Conservation (phyloP, 2,888 invertebrate species). For the Tetrapedia diversipes region DNA sequence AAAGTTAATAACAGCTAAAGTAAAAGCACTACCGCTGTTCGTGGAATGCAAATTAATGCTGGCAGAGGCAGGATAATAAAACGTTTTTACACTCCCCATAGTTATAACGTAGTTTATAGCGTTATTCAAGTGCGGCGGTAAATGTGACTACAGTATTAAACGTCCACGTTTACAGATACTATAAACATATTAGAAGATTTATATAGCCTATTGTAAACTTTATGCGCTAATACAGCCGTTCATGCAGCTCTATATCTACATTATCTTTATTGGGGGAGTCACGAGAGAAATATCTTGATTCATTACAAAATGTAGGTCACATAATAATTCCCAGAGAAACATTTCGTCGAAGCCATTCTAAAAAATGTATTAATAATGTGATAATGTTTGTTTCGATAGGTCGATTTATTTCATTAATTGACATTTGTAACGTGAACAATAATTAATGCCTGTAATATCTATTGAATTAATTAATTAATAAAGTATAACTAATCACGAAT, state of each 20-base stretch:
- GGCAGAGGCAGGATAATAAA: background rate
- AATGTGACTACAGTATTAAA: slow-evolving; percentile 14
- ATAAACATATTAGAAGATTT: slow-evolving; percentile 15
- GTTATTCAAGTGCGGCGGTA: slow-evolving; percentile 6
- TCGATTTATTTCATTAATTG: no score
- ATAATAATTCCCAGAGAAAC: background rate
- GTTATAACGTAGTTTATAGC: background rate
- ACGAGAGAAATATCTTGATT: background rate
- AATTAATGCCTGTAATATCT: no score
- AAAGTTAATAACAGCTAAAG: background rate
- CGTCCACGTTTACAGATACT: slow-evolving; percentile 10
- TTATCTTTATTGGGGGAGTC: slow-evolving; percentile 4
- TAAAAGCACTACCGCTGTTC: background rate
- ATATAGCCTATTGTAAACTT: slow-evolving; percentile 13
- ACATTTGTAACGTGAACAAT: no score
- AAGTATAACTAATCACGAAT: no score
- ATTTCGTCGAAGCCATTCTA: no score
- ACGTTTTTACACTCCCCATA: background rate
- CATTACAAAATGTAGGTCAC: background rate
- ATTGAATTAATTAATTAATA: no score
- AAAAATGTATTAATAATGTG: no score
- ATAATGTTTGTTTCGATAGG: no score
- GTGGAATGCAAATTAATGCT: background rate
- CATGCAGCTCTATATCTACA: background rate
- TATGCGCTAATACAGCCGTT: slow-evolving; percentile 1